Evolutionary conservation across 2,113 vertebrate genomes (phyloP).

Genomic region (Catharus fuscescens): DNA sequence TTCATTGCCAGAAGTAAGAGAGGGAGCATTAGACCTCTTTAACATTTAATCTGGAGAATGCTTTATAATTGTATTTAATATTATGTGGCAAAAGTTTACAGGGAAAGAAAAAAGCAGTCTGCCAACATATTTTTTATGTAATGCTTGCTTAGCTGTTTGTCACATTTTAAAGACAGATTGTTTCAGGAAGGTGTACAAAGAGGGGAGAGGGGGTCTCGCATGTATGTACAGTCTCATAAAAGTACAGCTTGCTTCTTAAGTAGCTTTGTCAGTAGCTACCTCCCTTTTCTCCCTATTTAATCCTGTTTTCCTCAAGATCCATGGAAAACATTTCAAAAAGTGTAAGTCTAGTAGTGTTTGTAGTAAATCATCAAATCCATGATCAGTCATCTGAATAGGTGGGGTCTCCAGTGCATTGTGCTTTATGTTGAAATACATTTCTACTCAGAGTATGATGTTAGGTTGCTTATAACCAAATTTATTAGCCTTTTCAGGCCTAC

Average conservation of each 20-base stretch:
- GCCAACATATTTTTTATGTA: background rate
- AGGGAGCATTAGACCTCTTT: constrained; percentile 39
- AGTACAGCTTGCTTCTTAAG: background rate
- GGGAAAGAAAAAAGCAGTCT: background rate
- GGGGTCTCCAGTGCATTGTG: background rate
- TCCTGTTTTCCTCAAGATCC: background rate
- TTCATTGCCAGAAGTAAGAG: constrained; percentile 51
- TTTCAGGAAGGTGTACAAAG: background rate
- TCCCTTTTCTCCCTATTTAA: background rate
- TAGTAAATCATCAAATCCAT: background rate
- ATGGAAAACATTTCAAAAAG: background rate
- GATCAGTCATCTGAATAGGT: background rate
- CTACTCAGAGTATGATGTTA: background rate
- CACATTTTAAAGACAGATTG: background rate
- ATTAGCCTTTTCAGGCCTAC: background rate
- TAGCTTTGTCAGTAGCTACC: background rate
- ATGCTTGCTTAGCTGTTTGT: constrained; percentile 2
- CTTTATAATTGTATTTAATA: constrained; percentile 55
- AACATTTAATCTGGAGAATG: constrained; percentile 54
- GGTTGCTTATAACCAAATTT: background rate
- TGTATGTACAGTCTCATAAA: background rate
- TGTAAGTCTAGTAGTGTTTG: background rate
- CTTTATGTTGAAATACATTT: background rate
- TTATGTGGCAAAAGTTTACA: background rate
- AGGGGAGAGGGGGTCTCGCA: fast-evolving